Percentiles rank a stretch among this genome's conserved stretches.
These are phyloP conservation scores for Zygaena filipendulae DNA, from an alignment of 2,888 invertebrate genomes.

Conservation along the genomic window DNA sequence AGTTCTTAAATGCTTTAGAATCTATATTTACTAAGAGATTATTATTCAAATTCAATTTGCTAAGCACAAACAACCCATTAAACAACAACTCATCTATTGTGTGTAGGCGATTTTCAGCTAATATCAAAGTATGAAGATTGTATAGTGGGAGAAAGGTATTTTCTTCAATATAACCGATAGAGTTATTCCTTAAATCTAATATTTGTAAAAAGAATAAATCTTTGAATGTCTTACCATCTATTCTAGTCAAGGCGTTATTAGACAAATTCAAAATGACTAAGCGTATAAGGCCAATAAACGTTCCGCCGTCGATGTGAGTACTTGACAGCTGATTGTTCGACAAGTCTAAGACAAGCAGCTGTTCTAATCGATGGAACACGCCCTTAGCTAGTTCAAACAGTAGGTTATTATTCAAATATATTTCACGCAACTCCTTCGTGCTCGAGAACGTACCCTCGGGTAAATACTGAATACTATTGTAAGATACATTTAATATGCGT, in stretches of 20 bases:
- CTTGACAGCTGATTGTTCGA: slow-evolving; percentile 88
- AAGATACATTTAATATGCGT: slow-evolving; percentile 85
- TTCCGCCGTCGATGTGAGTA: slow-evolving; percentile 85
- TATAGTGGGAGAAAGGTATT: slow-evolving; percentile 89
- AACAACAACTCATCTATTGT: slow-evolving; percentile 83
- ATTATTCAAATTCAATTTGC: slow-evolving; percentile 86
- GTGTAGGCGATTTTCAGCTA: slow-evolving; percentile 88
- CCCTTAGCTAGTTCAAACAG: slow-evolving; percentile 85
- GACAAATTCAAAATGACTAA: slow-evolving; percentile 88
- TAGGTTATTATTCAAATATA: slow-evolving; percentile 88
- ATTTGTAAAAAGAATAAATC: slow-evolving; percentile 89
- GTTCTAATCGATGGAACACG: slow-evolving; percentile 85
- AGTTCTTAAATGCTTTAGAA: slow-evolving; percentile 85
- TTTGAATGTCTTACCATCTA: slow-evolving; percentile 87
- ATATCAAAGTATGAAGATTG: slow-evolving; percentile 88
- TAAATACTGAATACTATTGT: slow-evolving; percentile 83
- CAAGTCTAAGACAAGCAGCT: slow-evolving; percentile 86
- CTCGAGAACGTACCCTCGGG: slow-evolving; percentile 86
- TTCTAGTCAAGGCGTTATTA: slow-evolving; percentile 84
- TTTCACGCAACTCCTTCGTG: slow-evolving; percentile 83
- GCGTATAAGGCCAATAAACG: slow-evolving; percentile 86
- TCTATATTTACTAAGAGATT: slow-evolving; percentile 83
- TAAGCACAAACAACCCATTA: slow-evolving; percentile 85
- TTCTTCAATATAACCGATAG: slow-evolving; percentile 86
- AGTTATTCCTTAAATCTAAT: slow-evolving; percentile 87